These are phyloP conservation scores for Lithophane semibrunnea DNA, from an alignment of 2,888 invertebrate species.

Conservation along the genomic window DNA sequence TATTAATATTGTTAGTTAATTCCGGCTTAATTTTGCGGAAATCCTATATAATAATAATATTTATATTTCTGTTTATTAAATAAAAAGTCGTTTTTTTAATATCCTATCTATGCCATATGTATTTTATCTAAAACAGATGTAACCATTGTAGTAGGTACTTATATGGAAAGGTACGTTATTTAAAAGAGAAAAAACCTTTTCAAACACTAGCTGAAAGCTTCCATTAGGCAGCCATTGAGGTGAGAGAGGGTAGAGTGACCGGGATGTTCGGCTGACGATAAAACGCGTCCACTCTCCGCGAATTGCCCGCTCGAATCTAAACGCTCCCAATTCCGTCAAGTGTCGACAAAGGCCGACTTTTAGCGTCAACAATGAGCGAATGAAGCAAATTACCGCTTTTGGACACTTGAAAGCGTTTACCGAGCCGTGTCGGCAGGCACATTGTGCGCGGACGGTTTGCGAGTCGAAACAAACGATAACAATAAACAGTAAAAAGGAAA, in stretches of 20 bases:
- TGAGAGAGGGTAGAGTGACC: conserved; percentile 74
- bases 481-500: conserved; percentile 90
- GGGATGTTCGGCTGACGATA: conserved; percentile 71
- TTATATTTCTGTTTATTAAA: background rate
- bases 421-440: conserved; percentile 84
- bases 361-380: conserved; percentile 88
- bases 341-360: conserved; percentile 89
- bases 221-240: conserved; percentile 80
- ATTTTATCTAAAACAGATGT: conserved; percentile 19
- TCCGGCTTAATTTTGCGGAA: too few relatives aligned
- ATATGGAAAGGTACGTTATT: conserved; percentile 61
- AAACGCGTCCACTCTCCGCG: conserved; percentile 85
- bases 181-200: conserved; percentile 72
- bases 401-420: conserved; percentile 87
- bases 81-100: background rate
- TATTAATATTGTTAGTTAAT: too few relatives aligned
- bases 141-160: conserved; percentile 10
- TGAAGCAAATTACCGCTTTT: conserved; percentile 89
- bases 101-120: background rate
- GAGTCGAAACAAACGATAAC: conserved; percentile 89
- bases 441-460: conserved; percentile 88
- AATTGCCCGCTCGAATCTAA: conserved; percentile 89
- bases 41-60: too few relatives aligned
- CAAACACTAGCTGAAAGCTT: conserved; percentile 74
- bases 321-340: conserved; percentile 89